Evolutionary conservation across 2,888 invertebrate species (phyloP).

Genomic region (Andrena trimmerana): DNA sequence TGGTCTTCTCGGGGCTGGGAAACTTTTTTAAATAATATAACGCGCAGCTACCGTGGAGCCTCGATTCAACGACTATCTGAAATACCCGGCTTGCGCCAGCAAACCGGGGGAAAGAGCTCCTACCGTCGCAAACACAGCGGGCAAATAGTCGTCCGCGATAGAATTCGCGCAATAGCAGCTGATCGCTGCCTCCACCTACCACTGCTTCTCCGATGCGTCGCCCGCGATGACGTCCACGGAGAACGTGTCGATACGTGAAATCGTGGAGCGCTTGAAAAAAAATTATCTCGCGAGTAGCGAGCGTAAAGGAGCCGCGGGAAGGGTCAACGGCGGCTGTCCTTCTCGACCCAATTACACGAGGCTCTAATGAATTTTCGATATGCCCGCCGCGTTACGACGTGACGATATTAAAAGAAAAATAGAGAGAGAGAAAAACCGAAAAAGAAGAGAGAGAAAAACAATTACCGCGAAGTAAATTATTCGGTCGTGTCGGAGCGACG

Average conservation of each 20-base stretch:
- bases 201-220: too few relatives aligned
- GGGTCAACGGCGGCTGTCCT: constrained; percentile 40
- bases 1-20: constrained; percentile 67
- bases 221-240: background rate
- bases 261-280: constrained; percentile 28
- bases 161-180: background rate
- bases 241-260: constrained; percentile 45
- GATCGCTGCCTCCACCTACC: background rate
- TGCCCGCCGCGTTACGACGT: constrained; percentile 5
- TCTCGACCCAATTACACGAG: constrained; percentile 55
- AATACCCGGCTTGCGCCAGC: constrained; percentile 18
- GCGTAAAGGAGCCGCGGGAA: constrained; percentile 21
- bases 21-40: constrained; percentile 79
- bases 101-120: background rate
- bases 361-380: constrained; percentile 60
- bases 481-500: background rate
- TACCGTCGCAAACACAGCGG: background rate
- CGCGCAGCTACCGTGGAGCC: constrained; percentile 48
- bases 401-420: constrained; percentile 11
- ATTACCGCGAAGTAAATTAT: constrained; percentile 45
- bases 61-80: constrained; percentile 30
- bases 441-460: constrained; percentile 3
- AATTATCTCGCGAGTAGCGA: constrained; percentile 26
- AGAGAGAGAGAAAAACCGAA: background rate
- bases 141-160: constrained; percentile 29